Base-by-base conservation (phyloP, 2,797 vertebrate genomes). In the Sphaeramia orbicularis region DNA sequence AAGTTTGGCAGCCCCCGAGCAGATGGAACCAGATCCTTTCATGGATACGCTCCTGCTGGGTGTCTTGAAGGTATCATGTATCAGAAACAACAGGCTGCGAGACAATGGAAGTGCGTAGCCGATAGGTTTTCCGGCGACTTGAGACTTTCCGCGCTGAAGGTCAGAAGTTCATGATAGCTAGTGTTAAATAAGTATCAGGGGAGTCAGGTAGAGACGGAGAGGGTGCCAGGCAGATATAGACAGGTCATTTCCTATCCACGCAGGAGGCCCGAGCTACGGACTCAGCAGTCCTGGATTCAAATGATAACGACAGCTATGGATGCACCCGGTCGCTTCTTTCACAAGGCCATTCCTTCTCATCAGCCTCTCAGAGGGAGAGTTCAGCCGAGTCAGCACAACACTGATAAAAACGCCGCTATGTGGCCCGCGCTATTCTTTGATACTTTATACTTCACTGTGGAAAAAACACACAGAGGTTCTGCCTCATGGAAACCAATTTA, bases 181-280 rank as follows among this genome's bases (percentile, higher is more conserved):
- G 54, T 12, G 15, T 58, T 65, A 66, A 47, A 54, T 62, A 55
- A 50, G 48, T 53, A 67, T 64, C 56, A 58, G n/a, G 14, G 48
- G 59, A 61, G 61, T 52, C 15, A 16, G 49, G 16, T 44, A 62
- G 37, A 93, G 92, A 94, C 82, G 11, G 81, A 93, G 84, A 80
- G 85, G 49, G 79, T 92, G 91, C 94, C 93, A 86, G 72, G 49
- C 61, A 2, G 59, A 47, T 67, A 11, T 81, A 91, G 92, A 91
- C 93, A 93, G 92, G 93, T 94, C 89, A 86, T 94, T 94, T 94
- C 90, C 92, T 76, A 90, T 88, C 91, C 69, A 84, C 44, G 86
- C 79, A 81, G 87, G 80, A 80, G 87, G 83, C 64, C 81, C 59
- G 75, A 86, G 62, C 66, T 91, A 91, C 90, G 42, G 76, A 91